These are phyloP conservation scores for Mugil cephalus DNA, from an alignment of 2,113 vertebrate species.

Conservation along the genomic window DNA sequence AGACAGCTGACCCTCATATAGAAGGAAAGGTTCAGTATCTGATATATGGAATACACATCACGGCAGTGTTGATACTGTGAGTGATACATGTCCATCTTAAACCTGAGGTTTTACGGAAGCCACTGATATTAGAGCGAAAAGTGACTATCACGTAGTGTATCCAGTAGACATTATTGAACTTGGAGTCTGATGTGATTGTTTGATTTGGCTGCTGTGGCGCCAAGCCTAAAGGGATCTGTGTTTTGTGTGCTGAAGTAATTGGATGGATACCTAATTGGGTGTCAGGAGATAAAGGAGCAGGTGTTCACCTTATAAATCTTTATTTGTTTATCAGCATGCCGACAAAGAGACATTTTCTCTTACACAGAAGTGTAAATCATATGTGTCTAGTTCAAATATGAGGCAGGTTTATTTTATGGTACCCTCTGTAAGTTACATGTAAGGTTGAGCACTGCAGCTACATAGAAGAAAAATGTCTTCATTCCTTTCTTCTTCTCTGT, in stretches of 20 bases:
- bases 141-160: slow-evolving; percentile 15
- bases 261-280: slow-evolving; percentile 58
- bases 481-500: slow-evolving; percentile 40
- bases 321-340: slow-evolving; percentile 24
- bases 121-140: slow-evolving; percentile 36
- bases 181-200: slow-evolving; percentile 50
- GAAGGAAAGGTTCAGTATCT: not conserved
- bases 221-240: slow-evolving; percentile 50
- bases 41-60: not conserved
- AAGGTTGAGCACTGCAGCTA: not conserved
- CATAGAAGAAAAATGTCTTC: slow-evolving; percentile 7
- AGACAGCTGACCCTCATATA: not conserved
- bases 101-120: slow-evolving; percentile 34
- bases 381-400: not conserved
- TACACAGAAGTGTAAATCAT: not conserved
- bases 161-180: slow-evolving; percentile 41
- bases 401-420: not conserved
- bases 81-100: not conserved
- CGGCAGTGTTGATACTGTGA: not conserved
- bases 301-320: slow-evolving; percentile 39
- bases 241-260: slow-evolving; percentile 55
- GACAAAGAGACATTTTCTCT: slow-evolving; percentile 20
- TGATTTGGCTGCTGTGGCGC: slow-evolving; percentile 56
- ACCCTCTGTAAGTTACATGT: slow-evolving; percentile 1
- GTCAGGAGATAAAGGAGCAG: slow-evolving; percentile 60